A percentile compares a stretch with the other conserved stretches of the same genome.
phyloP scores from a whole-genome alignment of 2,797 vertebrate genomes.

The Euthynnus affinis region DNA sequence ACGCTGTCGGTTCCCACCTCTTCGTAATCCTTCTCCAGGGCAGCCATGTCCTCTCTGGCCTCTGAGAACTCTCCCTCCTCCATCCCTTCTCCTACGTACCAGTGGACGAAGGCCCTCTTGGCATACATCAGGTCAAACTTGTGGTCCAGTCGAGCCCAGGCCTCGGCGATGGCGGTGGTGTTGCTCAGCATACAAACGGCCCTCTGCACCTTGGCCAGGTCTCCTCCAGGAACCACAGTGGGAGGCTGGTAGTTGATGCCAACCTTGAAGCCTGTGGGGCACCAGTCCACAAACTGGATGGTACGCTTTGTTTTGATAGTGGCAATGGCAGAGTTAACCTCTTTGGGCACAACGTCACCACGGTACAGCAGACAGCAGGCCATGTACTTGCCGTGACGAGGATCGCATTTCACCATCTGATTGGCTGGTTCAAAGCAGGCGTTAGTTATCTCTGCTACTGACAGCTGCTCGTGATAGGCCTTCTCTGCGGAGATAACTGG shows the following conservation, averaged over 20 bases:
- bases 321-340: constrained; percentile 91
- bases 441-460: constrained; percentile 83
- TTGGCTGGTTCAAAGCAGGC: constrained; percentile 87
- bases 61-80: constrained; percentile 93
- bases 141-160: constrained; percentile 90
- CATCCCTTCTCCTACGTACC: constrained; percentile 92
- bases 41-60: constrained; percentile 91
- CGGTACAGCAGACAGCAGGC: constrained; percentile 92
- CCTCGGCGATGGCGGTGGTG: constrained; percentile 89
- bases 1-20: constrained; percentile 79
- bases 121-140: constrained; percentile 93
- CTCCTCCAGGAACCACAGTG: constrained; percentile 89
- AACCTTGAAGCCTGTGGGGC: constrained; percentile 80
- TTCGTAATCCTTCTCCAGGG: constrained; percentile 89
- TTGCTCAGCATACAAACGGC: constrained; percentile 94
- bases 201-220: constrained; percentile 91
- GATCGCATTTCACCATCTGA: constrained; percentile 84
- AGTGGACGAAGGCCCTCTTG: constrained; percentile 90
- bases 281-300: constrained; percentile 88
- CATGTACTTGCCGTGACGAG: constrained; percentile 89
- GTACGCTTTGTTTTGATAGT: constrained; percentile 91
- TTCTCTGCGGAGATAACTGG: constrained; percentile 86
- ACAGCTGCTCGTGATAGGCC: constrained; percentile 85
- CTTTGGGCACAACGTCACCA: constrained; percentile 91
- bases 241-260: constrained; percentile 89